phyloP scores from a whole-genome alignment of 2,797 vertebrate genomes.

The Pteropus rufus region DNA sequence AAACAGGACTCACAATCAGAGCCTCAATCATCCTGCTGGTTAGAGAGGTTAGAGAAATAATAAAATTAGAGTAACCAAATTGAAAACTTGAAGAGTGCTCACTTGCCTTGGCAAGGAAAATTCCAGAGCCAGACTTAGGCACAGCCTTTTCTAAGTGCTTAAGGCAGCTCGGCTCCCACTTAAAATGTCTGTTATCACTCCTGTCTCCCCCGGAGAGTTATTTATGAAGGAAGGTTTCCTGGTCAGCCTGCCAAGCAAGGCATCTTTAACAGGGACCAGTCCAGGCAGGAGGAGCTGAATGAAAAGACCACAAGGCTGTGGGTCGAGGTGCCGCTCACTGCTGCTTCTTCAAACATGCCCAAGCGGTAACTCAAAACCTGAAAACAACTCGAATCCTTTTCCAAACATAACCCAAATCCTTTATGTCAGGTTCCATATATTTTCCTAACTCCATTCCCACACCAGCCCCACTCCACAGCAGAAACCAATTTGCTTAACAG shows the following conservation, averaged over 20 bases:
- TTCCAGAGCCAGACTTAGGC: slow-evolving; percentile 48
- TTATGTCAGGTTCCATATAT: slow-evolving; percentile 63
- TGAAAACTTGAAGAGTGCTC: slow-evolving; percentile 55
- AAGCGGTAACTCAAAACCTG: slow-evolving; percentile 65
- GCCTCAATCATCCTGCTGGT: slow-evolving; percentile 17
- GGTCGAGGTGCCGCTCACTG: slow-evolving; percentile 69
- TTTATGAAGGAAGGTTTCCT: slow-evolving; percentile 69
- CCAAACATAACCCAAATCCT: slow-evolving; percentile 60
- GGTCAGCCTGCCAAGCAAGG: slow-evolving; percentile 68
- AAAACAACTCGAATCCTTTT: slow-evolving; percentile 69
- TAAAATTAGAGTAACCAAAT: slow-evolving; percentile 61
- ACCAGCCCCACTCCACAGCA: slow-evolving; percentile 44
- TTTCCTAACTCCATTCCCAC: slow-evolving; percentile 61
- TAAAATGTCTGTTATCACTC: slow-evolving; percentile 75
- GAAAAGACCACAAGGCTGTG: slow-evolving; percentile 23
- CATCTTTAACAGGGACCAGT: slow-evolving; percentile 67
- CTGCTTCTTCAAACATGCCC: slow-evolving; percentile 66
- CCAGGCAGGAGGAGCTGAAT: slow-evolving; percentile 53
- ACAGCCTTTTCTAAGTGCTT: slow-evolving; percentile 46
- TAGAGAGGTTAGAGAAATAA: slow-evolving; percentile 59
- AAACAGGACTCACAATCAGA: slow-evolving; percentile 29
- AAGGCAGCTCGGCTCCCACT: slow-evolving; percentile 73
- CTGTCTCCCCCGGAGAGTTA: slow-evolving; percentile 72
- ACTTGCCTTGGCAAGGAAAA: slow-evolving; percentile 61
- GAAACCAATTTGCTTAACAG: slow-evolving; percentile 76